phyloP scores from a whole-genome alignment of 2,888 invertebrate genomes.

The Drosophila greeni region DNA sequence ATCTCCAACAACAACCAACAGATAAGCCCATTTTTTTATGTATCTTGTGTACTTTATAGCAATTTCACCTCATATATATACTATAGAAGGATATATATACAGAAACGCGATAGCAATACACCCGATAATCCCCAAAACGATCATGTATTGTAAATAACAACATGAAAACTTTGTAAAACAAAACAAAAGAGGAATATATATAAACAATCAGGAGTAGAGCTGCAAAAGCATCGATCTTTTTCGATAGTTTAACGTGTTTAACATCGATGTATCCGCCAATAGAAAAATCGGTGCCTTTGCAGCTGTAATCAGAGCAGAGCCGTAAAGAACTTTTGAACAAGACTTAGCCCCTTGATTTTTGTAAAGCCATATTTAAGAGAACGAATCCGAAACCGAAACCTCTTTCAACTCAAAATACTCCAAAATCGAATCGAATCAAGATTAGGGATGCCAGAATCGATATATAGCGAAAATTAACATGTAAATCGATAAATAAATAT shows the following conservation, averaged over 20 bases:
- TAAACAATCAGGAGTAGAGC: slow-evolving; percentile 17
- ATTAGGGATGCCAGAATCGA: neutral
- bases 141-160: slow-evolving; percentile 45
- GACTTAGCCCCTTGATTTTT: slow-evolving; percentile 52
- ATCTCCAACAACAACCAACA: slow-evolving; percentile 13
- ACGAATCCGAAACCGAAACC: slow-evolving; percentile 22
- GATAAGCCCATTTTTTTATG: slow-evolving; percentile 36
- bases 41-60: slow-evolving; percentile 43
- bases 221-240: neutral
- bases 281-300: neutral
- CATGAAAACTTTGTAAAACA: slow-evolving; percentile 39
- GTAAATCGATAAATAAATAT: neutral
- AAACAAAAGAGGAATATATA: slow-evolving; percentile 5
- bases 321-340: slow-evolving; percentile 46
- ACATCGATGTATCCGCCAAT: no score
- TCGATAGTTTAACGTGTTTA: slow-evolving; percentile 3
- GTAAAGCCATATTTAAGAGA: slow-evolving; percentile 34
- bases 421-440: slow-evolving; percentile 5
- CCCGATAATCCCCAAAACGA: slow-evolving; percentile 27
- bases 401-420: slow-evolving; percentile 17
- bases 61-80: slow-evolving; percentile 36
- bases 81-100: slow-evolving; percentile 21
- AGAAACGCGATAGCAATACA: slow-evolving; percentile 28
- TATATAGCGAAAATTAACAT: neutral
- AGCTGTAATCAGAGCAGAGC: slow-evolving; percentile 26